These are phyloP conservation scores for Ginglymostoma cirratum DNA, from an alignment of 2,113 vertebrate species.

Conservation along the genomic window DNA sequence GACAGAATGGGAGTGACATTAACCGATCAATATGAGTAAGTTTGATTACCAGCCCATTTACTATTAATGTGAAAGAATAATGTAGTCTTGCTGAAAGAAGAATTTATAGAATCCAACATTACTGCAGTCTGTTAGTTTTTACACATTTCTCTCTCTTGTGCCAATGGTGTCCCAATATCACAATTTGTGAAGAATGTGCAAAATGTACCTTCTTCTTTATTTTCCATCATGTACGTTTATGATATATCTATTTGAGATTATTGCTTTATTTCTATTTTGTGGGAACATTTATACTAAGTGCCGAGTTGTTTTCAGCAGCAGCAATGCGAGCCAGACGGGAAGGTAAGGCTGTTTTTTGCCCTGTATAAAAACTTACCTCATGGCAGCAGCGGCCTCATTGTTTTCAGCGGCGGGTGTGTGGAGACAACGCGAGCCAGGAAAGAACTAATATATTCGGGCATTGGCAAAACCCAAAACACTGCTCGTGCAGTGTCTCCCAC, in stretches of 20 bases:
- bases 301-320: no score
- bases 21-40: neutral
- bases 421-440: no score
- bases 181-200: neutral
- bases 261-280: neutral
- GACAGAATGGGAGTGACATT: neutral
- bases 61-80: neutral
- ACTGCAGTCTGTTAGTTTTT: neutral
- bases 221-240: neutral
- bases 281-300: neutral
- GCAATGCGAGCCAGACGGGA: no score
- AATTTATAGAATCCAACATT: neutral
- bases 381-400: no score
- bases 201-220: neutral
- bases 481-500: no score
- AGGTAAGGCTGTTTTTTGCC: no score
- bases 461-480: no score
- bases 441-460: no score
- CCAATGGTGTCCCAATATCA: neutral
- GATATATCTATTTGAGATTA: neutral
- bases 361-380: no score
- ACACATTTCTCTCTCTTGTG: neutral
- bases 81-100: neutral
- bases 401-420: no score
- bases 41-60: neutral